phyloP scores from a whole-genome alignment of 2,113 vertebrate genomes.

The human (Homo sapiens) region GRCh38 chr1:150287501-150288000 shows the following conservation, averaged over 20 bases:
- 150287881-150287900: background rate
- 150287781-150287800: background rate
- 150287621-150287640: background rate
- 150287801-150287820: background rate
- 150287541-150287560: no score
- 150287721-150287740: background rate
- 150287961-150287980: background rate
- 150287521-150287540: no score
- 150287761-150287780: background rate
- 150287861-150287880: background rate
- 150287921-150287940: background rate
- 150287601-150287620: no score
- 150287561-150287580: no score
- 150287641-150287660: background rate
- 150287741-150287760: background rate
- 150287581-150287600: no score
- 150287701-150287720: conserved; percentile 62
- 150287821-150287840: conserved; percentile 20
- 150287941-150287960: background rate
- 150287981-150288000: background rate
- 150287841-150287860: background rate
- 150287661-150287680: background rate
- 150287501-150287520: no score
- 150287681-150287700: conserved; percentile 38
- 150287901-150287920: background rate